These are phyloP conservation scores for Chlamydotis undulata DNA, from an alignment of 2,113 vertebrate genomes.

Conservation along the genomic window DNA sequence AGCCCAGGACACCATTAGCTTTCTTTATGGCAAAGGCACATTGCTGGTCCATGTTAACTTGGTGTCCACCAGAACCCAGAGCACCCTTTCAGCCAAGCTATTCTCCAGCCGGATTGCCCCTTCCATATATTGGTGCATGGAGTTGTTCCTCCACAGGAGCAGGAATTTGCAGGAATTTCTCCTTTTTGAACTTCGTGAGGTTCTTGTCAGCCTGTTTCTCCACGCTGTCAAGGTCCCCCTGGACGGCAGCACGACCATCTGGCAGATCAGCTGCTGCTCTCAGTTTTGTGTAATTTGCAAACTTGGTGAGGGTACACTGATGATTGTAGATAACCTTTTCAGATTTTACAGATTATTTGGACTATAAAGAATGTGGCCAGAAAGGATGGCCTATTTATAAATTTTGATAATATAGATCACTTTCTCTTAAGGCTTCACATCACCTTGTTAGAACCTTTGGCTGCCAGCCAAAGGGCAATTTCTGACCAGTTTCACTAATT, in stretches of 20 bases:
- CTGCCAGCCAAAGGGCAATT: conserved; percentile 50
- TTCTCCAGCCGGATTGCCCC: not conserved
- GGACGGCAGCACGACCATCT: not conserved
- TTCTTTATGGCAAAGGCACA: not conserved
- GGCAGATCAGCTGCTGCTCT: not conserved
- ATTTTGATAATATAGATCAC: conserved; percentile 18
- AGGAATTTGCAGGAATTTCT: not conserved
- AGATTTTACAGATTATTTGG: not conserved
- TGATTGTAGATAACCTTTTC: not conserved
- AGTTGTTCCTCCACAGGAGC: not conserved
- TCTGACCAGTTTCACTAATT: conserved; percentile 36
- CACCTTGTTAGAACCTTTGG: conserved; percentile 52
- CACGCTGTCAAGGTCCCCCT: not conserved
- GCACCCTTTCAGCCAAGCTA: not conserved
- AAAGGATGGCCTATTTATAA: not conserved
- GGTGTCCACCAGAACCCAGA: not conserved
- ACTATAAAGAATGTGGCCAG: not conserved
- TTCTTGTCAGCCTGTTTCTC: not conserved
- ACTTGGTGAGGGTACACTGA: not conserved
- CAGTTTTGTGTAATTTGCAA: not conserved
- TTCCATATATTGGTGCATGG: not conserved
- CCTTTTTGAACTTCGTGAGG: not conserved
- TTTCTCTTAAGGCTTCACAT: conserved; percentile 1
- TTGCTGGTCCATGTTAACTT: not conserved
- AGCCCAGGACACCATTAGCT: not conserved